Evolutionary conservation across 1,140 invertebrate species (phyloP), one percentile per base, ranked within the genome.

Genomic region (Heterodera carotae): DNA sequence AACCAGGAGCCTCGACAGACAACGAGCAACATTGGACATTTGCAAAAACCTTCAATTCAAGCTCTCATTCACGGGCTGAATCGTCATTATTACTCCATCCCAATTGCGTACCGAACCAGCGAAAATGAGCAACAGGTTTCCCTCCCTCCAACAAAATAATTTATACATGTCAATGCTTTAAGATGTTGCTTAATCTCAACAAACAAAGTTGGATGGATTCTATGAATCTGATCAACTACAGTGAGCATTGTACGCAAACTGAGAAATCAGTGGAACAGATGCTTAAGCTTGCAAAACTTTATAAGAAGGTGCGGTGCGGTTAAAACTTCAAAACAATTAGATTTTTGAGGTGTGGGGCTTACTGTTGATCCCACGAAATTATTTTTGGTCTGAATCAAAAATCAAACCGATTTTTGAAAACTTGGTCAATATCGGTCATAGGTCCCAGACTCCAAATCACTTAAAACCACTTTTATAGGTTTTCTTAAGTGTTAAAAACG

Each of bases 131-230:
- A 99, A 87, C 98, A 91, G 87, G 90, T 69, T 71, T 67, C 15
- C 66, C 18, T 6, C 36, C 8, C 5, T 79, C n/a, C 29, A 5
- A 8, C 6, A 43, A 60, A 64, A 12, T 75, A 79, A 36, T 31
- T 72, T 29, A 64, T 75, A 7, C 43, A 27, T 59, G 33, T 29
- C 22, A n/a, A n/a, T n/a, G n/a, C 34, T 80, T 72, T 64, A 43
- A 97, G 91, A 99, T 99, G 97, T 90, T 99, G 56, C 89, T 99
- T 36, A 99, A 99, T 91, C 90, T 99, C 66, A 95, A 99, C 88
- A 99, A 99, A 90, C 97, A 98, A 89, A 97, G 94, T 1, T 99
- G 97, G 97, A 97, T 97, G 91, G 97, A 99, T 90, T 97, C 97
- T 29, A 91, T 99, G 4, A 94, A 92, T 33, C 90, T 99, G 66